phyloP scores from a whole-genome alignment of 1,140 invertebrate genomes.

The Trachelipus rathkii region DNA sequence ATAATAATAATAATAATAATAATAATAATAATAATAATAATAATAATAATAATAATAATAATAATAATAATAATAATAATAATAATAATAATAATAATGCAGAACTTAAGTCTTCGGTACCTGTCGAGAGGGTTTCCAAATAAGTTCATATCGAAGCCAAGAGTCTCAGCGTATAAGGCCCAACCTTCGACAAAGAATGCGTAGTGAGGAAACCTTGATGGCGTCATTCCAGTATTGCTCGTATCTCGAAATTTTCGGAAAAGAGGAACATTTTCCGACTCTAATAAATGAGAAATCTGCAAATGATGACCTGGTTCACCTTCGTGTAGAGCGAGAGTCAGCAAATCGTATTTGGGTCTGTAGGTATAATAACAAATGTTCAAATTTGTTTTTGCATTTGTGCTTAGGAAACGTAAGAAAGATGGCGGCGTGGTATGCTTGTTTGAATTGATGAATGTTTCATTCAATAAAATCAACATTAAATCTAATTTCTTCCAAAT shows the following conservation, averaged over 20 bases:
- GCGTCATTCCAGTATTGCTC: slow-evolving; percentile 49
- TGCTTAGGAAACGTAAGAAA: too few relatives aligned
- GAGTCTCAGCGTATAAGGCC: slow-evolving; percentile 52
- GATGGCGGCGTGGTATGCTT: too few relatives aligned
- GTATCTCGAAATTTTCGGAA: slow-evolving; percentile 49
- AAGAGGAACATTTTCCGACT: slow-evolving; percentile 42
- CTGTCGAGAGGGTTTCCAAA: slow-evolving; percentile 48
- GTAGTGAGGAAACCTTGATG: slow-evolving; percentile 52
- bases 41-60: too few relatives aligned
- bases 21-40: background rate
- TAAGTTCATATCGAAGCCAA: slow-evolving; percentile 52
- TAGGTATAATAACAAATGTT: slow-evolving; percentile 18
- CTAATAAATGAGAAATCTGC: slow-evolving; percentile 48
- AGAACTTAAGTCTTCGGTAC: slow-evolving; percentile 36
- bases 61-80: background rate
- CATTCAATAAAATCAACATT: too few relatives aligned
- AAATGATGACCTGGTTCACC: slow-evolving; percentile 53
- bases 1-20: background rate
- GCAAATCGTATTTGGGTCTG: slow-evolving; percentile 49
- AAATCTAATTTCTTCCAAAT: too few relatives aligned
- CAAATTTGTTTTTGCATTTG: too few relatives aligned
- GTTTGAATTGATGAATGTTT: too few relatives aligned
- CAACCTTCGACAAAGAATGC: slow-evolving; percentile 53
- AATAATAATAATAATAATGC: background rate
- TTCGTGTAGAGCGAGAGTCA: slow-evolving; percentile 52